phyloP scores from a whole-genome alignment of 1,140 invertebrate species.

The Radopholus similis region DNA sequence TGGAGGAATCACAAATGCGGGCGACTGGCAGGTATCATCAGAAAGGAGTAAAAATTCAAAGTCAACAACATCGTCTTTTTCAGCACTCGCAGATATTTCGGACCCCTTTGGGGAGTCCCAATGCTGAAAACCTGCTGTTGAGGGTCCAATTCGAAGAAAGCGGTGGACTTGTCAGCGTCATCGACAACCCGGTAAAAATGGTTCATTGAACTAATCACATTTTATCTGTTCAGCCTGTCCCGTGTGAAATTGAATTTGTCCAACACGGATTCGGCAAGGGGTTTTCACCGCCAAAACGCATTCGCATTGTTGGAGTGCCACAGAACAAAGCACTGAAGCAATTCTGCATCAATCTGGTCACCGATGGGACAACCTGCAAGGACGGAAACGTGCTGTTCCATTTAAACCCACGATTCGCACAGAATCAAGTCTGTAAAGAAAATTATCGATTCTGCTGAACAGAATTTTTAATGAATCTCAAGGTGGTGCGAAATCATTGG shows the following conservation, averaged over 20 bases:
- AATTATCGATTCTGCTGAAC: no score
- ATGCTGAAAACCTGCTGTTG: background rate
- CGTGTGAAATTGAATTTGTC: background rate
- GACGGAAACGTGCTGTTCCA: background rate
- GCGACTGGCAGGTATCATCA: no score
- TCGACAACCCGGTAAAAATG: background rate
- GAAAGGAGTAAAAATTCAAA: no score
- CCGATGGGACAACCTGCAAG: background rate
- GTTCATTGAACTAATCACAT: no score
- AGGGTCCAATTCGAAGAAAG: background rate
- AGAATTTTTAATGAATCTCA: background rate
- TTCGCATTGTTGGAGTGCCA: background rate
- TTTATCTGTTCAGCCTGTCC: no score
- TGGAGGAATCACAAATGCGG: background rate
- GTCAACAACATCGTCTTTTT: no score
- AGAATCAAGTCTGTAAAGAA: no score
- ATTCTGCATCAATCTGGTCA: background rate
- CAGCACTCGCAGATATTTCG: background rate
- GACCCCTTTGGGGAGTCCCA: background rate
- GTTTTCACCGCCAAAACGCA: background rate
- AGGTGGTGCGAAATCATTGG: background rate
- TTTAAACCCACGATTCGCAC: background rate
- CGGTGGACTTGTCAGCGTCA: background rate
- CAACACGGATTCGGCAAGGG: background rate
- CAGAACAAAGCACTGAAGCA: background rate